These are phyloP conservation scores for Mirounga angustirostris DNA, from an alignment of 2,113 vertebrate species.

Conservation along the genomic window DNA sequence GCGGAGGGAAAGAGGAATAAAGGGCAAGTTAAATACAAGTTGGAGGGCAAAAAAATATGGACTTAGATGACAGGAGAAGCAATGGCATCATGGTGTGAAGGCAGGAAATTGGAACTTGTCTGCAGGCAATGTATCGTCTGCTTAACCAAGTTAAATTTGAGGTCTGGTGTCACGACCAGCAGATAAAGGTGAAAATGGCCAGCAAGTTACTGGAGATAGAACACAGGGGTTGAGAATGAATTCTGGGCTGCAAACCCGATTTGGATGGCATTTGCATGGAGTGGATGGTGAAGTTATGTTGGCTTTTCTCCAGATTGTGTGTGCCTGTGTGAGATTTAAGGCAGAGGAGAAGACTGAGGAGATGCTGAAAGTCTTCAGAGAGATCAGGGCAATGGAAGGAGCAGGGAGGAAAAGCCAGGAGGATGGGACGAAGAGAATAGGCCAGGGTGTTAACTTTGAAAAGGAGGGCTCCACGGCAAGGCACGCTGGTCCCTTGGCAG, in stretches of 20 bases:
- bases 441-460: not conserved
- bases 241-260: not conserved
- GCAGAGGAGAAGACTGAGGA: not conserved
- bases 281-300: not conserved
- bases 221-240: not conserved
- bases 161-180: not conserved
- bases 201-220: not conserved
- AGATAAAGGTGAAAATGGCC: not conserved
- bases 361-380: not conserved
- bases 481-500: not conserved
- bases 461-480: not conserved
- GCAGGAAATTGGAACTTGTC: not conserved
- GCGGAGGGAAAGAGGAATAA: not conserved
- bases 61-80: not conserved
- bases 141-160: not conserved
- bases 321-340: not conserved
- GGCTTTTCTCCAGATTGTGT: not conserved
- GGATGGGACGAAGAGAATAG: not conserved
- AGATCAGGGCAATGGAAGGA: not conserved
- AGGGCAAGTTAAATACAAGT: not conserved
- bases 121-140: not conserved
- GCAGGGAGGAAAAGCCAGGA: not conserved
- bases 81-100: not conserved
- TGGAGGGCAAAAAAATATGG: not conserved
- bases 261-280: accelerated